Conservation (phyloP, 2,797 vertebrate genomes). For the Bradypodion ventrale region DNA sequence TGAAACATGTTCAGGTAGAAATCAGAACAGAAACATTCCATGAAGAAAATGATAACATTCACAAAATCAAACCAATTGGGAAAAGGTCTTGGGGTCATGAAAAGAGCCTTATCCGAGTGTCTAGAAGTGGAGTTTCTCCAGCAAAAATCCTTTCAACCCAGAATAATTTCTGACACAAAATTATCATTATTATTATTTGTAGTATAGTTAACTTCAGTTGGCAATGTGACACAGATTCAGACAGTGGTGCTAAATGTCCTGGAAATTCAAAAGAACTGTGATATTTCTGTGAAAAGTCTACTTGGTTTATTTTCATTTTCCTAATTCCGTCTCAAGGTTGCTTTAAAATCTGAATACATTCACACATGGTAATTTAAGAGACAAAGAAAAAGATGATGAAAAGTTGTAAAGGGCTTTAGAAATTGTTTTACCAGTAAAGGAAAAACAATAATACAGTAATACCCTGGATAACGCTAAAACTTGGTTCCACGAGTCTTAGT, state of each 20-base stretch:
- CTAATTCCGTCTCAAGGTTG: background rate
- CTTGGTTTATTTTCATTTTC: background rate
- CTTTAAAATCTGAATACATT: background rate
- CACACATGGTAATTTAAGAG: background rate
- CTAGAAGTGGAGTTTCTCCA: too few species aligned
- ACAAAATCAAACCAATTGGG: too few species aligned
- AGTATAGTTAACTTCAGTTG: background rate
- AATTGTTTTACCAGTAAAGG: background rate
- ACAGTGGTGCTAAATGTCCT: background rate
- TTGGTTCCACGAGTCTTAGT: too few species aligned
- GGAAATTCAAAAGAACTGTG: background rate
- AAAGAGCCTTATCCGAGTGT: too few species aligned
- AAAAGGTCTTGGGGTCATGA: too few species aligned
- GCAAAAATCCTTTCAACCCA: too few species aligned
- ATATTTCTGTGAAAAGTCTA: background rate
- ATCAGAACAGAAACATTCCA: too few species aligned
- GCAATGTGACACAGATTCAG: background rate
- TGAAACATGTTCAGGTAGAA: too few species aligned
- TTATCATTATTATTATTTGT: too few species aligned
- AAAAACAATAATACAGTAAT: background rate
- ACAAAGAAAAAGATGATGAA: background rate
- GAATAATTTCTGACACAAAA: too few species aligned
- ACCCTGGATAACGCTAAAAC: too few species aligned
- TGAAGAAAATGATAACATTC: too few species aligned
- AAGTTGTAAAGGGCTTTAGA: background rate